These are phyloP conservation scores for Thera britannica DNA, from an alignment of 2,888 invertebrate species.

Conservation along the genomic window DNA sequence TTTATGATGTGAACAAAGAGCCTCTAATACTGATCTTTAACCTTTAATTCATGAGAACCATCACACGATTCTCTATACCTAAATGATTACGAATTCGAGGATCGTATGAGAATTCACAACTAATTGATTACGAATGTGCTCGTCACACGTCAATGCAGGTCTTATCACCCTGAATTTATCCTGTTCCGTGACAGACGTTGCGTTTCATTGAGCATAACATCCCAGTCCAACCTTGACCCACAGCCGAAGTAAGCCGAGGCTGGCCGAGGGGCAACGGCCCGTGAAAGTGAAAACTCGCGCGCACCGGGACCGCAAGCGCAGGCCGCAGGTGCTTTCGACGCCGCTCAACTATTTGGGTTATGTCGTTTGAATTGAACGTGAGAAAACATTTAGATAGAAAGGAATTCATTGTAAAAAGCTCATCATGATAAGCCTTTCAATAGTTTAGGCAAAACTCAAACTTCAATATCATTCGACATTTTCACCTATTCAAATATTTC, in stretches of 20 bases:
- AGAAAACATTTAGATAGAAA: constrained; percentile 6
- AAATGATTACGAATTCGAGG: background rate
- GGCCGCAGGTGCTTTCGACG: constrained; percentile 53
- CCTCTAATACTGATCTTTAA: constrained; percentile 5
- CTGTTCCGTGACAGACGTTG: constrained; percentile 14
- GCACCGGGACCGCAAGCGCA: constrained; percentile 50
- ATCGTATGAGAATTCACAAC: too few species aligned
- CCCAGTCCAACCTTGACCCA: constrained; percentile 62
- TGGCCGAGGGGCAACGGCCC: constrained; percentile 64
- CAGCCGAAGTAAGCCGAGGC: constrained; percentile 61
- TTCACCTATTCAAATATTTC: too few species aligned
- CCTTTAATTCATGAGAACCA: background rate
- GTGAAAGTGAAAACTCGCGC: constrained; percentile 70
- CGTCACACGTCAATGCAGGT: background rate
- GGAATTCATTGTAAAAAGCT: background rate
- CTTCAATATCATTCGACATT: too few species aligned
- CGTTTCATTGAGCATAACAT: constrained; percentile 37
- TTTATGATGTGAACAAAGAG: background rate
- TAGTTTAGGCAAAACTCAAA: too few species aligned
- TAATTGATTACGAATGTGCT: background rate
- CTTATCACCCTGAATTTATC: constrained; percentile 19
- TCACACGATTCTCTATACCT: constrained; percentile 1
- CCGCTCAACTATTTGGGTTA: constrained; percentile 46
- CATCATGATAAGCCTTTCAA: too few species aligned
- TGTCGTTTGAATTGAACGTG: constrained; percentile 27